These are phyloP conservation scores for Rhagophthalmus giganteus DNA, from an alignment of 2,888 invertebrate species.

Conservation along the genomic window DNA sequence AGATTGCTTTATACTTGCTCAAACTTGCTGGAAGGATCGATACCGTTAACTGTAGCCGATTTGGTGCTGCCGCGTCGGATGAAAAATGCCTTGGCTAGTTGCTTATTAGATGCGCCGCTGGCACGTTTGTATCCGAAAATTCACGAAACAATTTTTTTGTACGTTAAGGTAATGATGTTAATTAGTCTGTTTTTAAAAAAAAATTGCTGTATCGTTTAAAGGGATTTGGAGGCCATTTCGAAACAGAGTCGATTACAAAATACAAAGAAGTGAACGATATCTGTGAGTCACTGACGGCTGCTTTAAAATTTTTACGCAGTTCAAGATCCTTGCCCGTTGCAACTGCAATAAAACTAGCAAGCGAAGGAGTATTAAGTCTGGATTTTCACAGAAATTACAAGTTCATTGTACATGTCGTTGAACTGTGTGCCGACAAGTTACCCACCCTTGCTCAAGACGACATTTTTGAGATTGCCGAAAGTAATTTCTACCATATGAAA, in stretches of 20 bases:
- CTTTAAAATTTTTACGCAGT: conserved; percentile 55
- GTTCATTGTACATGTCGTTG: conserved; percentile 54
- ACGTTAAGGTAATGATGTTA: conserved; percentile 52
- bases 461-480: conserved; percentile 14
- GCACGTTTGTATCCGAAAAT: conserved; percentile 55
- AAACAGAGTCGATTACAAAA: conserved; percentile 50
- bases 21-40: conserved; percentile 51
- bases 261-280: conserved; percentile 55
- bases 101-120: conserved; percentile 57
- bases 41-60: conserved; percentile 54
- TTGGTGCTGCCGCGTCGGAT: conserved; percentile 55
- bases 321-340: conserved; percentile 41
- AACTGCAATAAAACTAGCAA: conserved; percentile 56
- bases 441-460: conserved; percentile 26
- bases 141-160: conserved; percentile 53
- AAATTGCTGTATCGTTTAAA: no score
- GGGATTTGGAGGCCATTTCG: conserved; percentile 52
- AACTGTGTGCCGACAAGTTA: conserved; percentile 45
- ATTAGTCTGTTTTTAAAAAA: not conserved
- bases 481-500: no score
- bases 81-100: conserved; percentile 52
- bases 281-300: conserved; percentile 56
- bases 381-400: conserved; percentile 63
- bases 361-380: conserved; percentile 60
- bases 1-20: conserved; percentile 53